These are phyloP conservation scores for Metopolophium dirhodum DNA, from an alignment of 1,140 invertebrate species.

Conservation along the genomic window DNA sequence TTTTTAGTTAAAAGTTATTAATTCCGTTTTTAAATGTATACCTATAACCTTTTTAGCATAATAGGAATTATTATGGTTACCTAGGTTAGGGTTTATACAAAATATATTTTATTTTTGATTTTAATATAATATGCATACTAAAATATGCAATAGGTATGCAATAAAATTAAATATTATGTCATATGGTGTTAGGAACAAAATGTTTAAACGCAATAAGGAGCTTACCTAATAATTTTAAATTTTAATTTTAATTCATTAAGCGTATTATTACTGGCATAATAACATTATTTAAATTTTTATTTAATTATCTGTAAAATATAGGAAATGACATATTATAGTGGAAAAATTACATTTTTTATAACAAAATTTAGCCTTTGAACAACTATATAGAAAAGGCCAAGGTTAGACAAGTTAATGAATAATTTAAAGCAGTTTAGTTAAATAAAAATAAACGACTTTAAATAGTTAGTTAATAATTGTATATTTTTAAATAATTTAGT, in stretches of 20 bases:
- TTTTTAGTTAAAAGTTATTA: background rate
- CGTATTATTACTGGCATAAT: too few species aligned
- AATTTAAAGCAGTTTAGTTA: background rate
- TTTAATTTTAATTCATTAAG: background rate
- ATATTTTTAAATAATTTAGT: conserved; percentile 15
- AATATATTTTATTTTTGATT: too few species aligned
- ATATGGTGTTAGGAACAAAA: background rate
- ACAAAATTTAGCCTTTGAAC: background rate
- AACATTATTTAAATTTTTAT: background rate
- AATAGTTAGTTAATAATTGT: background rate
- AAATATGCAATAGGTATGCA: background rate
- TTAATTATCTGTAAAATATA: background rate
- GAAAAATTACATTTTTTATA: background rate
- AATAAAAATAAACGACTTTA: background rate
- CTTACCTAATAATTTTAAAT: background rate
- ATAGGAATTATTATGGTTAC: too few species aligned
- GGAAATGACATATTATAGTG: background rate
- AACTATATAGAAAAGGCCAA: conserved; percentile 1
- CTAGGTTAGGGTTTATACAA: too few species aligned
- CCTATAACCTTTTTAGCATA: background rate
- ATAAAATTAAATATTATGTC: background rate
- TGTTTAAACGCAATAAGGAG: background rate
- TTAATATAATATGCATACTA: too few species aligned
- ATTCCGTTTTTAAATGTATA: background rate
- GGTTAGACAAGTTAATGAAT: background rate